Evolutionary conservation across 2,888 invertebrate genomes (phyloP).

Genomic region (Eubasilissa splendida): DNA sequence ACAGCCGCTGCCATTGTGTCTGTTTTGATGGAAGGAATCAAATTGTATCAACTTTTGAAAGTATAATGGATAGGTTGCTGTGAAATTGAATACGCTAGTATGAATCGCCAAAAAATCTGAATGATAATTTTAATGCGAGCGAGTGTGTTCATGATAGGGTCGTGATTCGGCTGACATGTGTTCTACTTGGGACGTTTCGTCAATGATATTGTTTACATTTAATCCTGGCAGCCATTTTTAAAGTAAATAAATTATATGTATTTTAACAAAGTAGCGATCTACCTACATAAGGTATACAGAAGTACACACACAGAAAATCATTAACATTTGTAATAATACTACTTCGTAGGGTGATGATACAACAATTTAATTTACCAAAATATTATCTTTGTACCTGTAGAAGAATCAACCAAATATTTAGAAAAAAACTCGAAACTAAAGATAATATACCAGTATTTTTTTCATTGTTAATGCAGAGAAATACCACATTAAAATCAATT

Average conservation of each 20-base stretch:
- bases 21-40: constrained; percentile 54
- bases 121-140: constrained; percentile 41
- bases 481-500: too few relatives aligned
- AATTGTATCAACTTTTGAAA: constrained; percentile 57
- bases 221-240: constrained; percentile 37
- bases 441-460: too few relatives aligned
- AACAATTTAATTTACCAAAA: too few relatives aligned
- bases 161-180: background rate
- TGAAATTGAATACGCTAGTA: constrained; percentile 57
- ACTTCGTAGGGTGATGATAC: too few relatives aligned
- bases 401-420: too few relatives aligned
- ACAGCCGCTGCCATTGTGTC: constrained; percentile 53
- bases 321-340: too few relatives aligned
- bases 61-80: constrained; percentile 55
- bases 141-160: constrained; percentile 3
- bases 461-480: too few relatives aligned
- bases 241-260: constrained; percentile 1
- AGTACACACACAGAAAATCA: too few relatives aligned
- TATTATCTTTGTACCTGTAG: too few relatives aligned
- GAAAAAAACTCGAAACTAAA: too few relatives aligned
- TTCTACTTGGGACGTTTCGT: constrained; percentile 6
- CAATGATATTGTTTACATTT: background rate
- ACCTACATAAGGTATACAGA: too few relatives aligned
- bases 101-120: constrained; percentile 56
- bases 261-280: background rate